Percentiles rank a stretch among this genome's conserved stretches.
Conservation (phyloP, 2,113 vertebrate species). For the Pseudopipra pipra region DNA sequence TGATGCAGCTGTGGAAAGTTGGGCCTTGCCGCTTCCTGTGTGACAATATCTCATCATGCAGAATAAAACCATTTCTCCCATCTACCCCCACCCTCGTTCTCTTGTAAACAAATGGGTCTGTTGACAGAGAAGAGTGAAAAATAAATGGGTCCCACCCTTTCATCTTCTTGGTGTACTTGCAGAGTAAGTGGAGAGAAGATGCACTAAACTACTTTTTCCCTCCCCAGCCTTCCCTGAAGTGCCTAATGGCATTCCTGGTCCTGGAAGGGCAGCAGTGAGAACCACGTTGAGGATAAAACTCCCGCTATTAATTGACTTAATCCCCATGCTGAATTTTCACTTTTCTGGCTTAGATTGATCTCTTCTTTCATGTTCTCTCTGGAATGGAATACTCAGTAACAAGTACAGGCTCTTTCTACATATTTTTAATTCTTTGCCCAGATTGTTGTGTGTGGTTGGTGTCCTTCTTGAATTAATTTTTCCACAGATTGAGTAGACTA, state of each 20-base stretch:
- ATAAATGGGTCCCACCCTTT: background rate
- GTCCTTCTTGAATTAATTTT: background rate
- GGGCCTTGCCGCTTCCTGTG: background rate
- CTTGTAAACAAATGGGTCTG: background rate
- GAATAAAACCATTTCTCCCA: background rate
- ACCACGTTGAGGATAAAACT: accelerated
- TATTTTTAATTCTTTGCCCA: background rate
- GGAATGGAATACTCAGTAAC: background rate
- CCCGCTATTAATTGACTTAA: background rate
- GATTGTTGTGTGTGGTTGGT: background rate
- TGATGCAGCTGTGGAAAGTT: background rate
- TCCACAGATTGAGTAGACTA: background rate
- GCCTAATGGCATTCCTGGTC: background rate
- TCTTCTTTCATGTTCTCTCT: background rate
- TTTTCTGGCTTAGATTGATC: background rate
- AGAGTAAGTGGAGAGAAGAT: background rate
- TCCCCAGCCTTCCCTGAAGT: background rate
- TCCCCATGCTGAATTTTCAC: background rate
- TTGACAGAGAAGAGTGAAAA: background rate
- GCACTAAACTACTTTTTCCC: background rate
- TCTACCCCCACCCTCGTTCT: background rate
- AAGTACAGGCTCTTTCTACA: background rate
- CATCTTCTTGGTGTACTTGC: background rate
- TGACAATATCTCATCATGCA: background rate
- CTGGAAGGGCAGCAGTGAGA: background rate